Base-by-base conservation (phyloP, 2,113 vertebrate genomes). In the Heteronetta atricapilla region DNA sequence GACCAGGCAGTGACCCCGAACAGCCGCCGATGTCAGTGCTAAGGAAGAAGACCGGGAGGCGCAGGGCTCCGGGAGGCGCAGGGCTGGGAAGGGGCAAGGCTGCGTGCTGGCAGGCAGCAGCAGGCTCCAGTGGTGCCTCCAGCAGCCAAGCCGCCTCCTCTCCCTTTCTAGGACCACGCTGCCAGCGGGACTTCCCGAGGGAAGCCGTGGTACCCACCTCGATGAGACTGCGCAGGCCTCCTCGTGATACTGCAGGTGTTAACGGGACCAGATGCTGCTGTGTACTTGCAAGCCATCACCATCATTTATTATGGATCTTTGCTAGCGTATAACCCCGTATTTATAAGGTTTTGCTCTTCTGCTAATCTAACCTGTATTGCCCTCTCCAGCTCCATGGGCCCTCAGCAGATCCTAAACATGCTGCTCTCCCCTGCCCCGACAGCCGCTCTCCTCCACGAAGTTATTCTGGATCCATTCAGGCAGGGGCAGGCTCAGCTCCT, bases 401-500 rank as follows among this genome's bases (percentile, higher is more conserved):
- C 15, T 64, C 78, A 36, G 53, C 42, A 87, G 44, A 73, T 72
- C 73, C 72, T 75, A 93, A 81, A 11, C 8, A 29, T 0, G 1
- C 26, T 89, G 48, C 69, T 90, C 48, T n/a, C 2, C 4, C 83
- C 76, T 78, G 86, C 88, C 82, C 88, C 25, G 48, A 82, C 53
- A 89, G 73, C 34, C 69, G 22, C 13, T 81, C 69, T 90, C 77
- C 44, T 91, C 73, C 77, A 93, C 73, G 40, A 90, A 86, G 77
- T 81, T 82, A 93, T 90, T 93, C 75, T 82, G 58, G 80, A 95
- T 86, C 84, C 13, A 67, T 70, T 91, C 86, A 3, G 18, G 92
- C 80, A 92, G 90, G 38, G 73, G 66, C 90, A 90, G 82, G 22
- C 86, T 62, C 88, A 74, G 86, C 36, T 90, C 75, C 90, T 93